phyloP scores from a whole-genome alignment of 2,113 vertebrate species.

The Alligator mississippiensis region DNA sequence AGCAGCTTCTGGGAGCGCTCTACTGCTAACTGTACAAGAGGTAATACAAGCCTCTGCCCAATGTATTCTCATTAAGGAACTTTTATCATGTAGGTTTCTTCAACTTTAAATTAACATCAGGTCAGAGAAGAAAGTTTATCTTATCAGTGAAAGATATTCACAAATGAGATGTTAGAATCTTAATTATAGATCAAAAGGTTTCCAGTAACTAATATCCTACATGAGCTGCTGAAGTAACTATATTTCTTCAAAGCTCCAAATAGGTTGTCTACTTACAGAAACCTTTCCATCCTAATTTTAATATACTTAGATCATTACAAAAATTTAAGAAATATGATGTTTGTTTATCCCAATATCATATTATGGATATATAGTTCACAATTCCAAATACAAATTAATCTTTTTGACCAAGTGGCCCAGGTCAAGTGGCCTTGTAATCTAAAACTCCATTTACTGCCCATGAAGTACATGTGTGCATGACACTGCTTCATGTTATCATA shows the following conservation, averaged over 20 bases:
- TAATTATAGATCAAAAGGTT: not conserved
- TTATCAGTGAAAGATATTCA: not conserved
- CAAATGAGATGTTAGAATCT: not conserved
- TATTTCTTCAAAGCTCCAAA: not conserved
- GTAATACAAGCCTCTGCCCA: not conserved
- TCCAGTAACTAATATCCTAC: not conserved
- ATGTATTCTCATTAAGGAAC: not conserved
- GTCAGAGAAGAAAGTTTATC: not conserved
- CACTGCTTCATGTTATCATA: not conserved
- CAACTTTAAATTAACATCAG: not conserved
- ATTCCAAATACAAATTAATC: not conserved
- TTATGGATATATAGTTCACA: accelerated
- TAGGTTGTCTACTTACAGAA: not conserved
- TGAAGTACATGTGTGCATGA: not conserved
- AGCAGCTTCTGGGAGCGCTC: not conserved
- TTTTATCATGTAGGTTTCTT: not conserved
- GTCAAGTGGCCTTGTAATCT: not conserved
- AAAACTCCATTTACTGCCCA: accelerated
- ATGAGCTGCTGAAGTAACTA: not conserved
- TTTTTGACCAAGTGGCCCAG: not conserved
- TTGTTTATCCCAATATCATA: not conserved
- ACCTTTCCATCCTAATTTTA: not conserved
- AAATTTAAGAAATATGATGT: not conserved
- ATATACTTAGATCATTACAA: not conserved
- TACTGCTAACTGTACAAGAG: not conserved